These are phyloP conservation scores for Nemotelus nigrinus DNA, from an alignment of 2,888 invertebrate species.

Conservation along the genomic window DNA sequence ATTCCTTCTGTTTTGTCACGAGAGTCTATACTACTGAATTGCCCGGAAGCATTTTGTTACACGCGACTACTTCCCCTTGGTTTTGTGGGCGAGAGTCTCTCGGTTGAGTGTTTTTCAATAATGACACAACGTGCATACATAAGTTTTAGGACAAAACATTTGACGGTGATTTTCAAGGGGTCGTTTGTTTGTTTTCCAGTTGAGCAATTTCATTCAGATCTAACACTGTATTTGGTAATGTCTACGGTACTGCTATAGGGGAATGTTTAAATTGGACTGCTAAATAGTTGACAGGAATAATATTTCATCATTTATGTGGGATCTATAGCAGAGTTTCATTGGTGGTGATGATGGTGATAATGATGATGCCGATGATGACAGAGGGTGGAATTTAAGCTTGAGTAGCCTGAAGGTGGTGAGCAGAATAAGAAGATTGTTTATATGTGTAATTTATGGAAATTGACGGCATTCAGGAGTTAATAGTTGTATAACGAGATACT, in stretches of 20 bases:
- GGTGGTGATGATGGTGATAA: too few relatives aligned
- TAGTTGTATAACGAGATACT: constrained; percentile 40
- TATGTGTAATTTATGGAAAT: constrained; percentile 39
- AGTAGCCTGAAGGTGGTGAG: background rate
- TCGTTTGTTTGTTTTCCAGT: constrained; percentile 17
- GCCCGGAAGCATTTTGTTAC: constrained; percentile 32
- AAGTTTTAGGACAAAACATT: background rate
- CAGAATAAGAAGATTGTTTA: constrained; percentile 9
- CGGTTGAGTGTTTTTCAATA: background rate
- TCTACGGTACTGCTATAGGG: background rate
- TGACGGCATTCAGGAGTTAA: constrained; percentile 39
- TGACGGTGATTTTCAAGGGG: constrained; percentile 16
- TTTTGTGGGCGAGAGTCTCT: background rate
- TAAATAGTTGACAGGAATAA: constrained; percentile 14
- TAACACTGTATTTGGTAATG: background rate
- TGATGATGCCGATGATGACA: background rate
- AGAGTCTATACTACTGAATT: constrained; percentile 2
- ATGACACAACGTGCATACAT: background rate
- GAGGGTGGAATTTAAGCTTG: constrained; percentile 8
- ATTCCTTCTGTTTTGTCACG: constrained; percentile 12
- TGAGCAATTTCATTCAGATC: background rate
- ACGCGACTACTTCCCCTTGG: background rate
- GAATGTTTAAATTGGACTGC: constrained; percentile 25
- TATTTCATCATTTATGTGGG: constrained; percentile 12
- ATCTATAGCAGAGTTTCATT: too few relatives aligned